Conservation (phyloP, 2,888 invertebrate species). For the Aplocera efformata region DNA sequence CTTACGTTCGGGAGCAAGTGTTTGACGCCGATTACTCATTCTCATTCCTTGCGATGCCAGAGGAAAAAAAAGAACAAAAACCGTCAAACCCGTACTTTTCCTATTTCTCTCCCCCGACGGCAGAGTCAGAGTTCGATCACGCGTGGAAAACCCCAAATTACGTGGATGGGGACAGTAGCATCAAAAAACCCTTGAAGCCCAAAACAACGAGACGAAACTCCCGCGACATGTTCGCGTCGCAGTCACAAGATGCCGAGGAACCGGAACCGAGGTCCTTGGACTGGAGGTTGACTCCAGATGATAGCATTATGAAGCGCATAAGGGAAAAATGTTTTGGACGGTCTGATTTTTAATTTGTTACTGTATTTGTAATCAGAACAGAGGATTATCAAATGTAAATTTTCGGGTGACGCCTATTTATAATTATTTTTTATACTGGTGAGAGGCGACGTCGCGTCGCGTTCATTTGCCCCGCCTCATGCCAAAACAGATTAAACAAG, state of each 20-base stretch:
- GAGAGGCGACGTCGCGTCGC: constrained; percentile 25
- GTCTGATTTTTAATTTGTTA: constrained; percentile 47
- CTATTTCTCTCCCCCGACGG: constrained; percentile 56
- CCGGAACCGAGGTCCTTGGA: constrained; percentile 42
- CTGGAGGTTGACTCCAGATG: constrained; percentile 61
- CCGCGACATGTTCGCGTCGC: constrained; percentile 66
- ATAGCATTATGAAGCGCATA: constrained; percentile 57
- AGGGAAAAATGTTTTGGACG: constrained; percentile 62
- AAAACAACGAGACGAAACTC: constrained; percentile 49
- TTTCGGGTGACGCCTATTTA: no score
- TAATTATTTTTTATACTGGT: no score
- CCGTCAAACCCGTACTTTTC: constrained; percentile 65
- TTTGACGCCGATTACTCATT: constrained; percentile 63
- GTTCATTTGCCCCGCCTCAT: constrained; percentile 23
- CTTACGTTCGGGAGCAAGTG: constrained; percentile 59
- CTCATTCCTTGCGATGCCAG: constrained; percentile 55
- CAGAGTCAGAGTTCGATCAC: constrained; percentile 38
- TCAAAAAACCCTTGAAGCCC: constrained; percentile 33
- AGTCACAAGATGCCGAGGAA: constrained; percentile 57
- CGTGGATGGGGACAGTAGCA: constrained; percentile 32
- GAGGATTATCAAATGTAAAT: no score
- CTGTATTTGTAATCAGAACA: neutral
- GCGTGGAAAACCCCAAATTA: constrained; percentile 53
- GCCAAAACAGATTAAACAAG: constrained; percentile 13
- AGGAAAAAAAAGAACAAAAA: constrained; percentile 52